Evolutionary conservation across 2,797 vertebrate genomes (phyloP).

Genomic region (Varecia variegata): DNA sequence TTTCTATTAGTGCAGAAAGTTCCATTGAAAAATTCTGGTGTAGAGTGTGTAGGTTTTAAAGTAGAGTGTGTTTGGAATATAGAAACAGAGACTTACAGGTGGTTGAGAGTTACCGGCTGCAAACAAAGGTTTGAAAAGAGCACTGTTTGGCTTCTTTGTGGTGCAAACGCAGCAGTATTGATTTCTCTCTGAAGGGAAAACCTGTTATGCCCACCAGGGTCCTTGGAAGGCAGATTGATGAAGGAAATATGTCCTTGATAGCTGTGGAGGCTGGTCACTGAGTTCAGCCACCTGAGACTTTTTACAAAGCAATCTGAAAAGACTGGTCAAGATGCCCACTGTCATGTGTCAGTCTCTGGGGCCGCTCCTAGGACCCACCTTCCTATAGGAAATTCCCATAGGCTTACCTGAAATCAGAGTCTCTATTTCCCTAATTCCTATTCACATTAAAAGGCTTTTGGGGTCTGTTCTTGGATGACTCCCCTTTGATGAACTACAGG

Average conservation of each 20-base stretch:
- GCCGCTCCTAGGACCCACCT: not conserved
- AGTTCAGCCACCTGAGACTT: not conserved
- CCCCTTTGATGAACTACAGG: not conserved
- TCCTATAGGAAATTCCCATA: not conserved
- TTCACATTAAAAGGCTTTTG: not conserved
- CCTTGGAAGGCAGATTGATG: not conserved
- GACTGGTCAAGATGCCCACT: not conserved
- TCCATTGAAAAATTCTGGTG: not conserved
- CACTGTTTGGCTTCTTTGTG: not conserved
- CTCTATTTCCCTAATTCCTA: not conserved
- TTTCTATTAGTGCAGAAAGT: not conserved
- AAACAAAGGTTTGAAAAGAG: not conserved
- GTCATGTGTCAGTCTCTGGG: not conserved
- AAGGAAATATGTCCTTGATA: not conserved
- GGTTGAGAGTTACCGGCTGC: not conserved
- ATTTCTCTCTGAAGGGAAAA: not conserved
- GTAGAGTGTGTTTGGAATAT: too few species aligned
- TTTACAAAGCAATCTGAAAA: not conserved
- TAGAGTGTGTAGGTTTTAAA: not conserved
- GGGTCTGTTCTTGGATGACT: not conserved
- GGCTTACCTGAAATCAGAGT: not conserved
- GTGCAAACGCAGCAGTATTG: not conserved
- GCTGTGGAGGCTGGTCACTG: not conserved
- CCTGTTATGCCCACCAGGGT: not conserved
- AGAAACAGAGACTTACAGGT: not conserved